These are phyloP conservation scores for Zonitis immaculata DNA, from an alignment of 2,888 invertebrate species.

Conservation along the genomic window DNA sequence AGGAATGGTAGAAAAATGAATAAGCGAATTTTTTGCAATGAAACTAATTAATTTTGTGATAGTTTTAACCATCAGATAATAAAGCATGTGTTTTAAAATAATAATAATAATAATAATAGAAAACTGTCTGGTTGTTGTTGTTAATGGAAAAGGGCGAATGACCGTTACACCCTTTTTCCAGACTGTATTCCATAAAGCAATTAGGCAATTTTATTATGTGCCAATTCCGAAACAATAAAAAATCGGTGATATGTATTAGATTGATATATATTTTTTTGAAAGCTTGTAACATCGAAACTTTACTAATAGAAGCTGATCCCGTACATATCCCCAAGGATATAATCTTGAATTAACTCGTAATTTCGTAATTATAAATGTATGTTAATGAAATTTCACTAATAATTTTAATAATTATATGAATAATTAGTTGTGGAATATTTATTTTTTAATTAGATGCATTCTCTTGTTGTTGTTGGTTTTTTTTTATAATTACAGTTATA, in stretches of 20 bases:
- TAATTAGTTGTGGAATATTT: background rate
- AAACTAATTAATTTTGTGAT: background rate
- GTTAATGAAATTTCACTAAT: background rate
- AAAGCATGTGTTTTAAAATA: background rate
- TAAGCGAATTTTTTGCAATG: no score
- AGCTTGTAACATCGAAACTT: background rate
- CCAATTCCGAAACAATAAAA: no score
- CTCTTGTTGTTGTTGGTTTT: no score
- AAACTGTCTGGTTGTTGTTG: background rate
- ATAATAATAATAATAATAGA: no score
- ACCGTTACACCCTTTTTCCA: conserved; percentile 1
- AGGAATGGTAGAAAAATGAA: no score
- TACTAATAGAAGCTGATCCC: background rate
- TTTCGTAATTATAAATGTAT: background rate
- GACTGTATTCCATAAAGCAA: background rate
- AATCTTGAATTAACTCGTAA: background rate
- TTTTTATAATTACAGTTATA: no score
- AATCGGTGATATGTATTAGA: no score
- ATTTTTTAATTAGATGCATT: no score
- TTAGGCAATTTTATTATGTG: background rate
- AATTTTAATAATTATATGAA: background rate
- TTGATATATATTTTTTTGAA: no score
- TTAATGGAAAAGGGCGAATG: background rate
- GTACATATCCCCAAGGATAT: background rate
- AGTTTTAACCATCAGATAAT: background rate